These are phyloP conservation scores for Philaethria dido DNA, from an alignment of 2,888 invertebrate genomes.

Conservation along the genomic window DNA sequence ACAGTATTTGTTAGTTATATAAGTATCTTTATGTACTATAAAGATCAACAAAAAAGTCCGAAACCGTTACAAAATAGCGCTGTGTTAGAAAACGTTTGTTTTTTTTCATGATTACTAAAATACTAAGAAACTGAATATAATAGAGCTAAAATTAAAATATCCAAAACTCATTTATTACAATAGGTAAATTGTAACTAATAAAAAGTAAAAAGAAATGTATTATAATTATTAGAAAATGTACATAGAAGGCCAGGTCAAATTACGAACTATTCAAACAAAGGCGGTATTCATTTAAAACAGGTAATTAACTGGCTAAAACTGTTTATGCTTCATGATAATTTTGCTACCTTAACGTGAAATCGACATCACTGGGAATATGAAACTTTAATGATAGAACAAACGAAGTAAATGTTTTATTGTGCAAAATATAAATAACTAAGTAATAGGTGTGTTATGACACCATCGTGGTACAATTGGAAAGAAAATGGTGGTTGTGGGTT, in stretches of 20 bases:
- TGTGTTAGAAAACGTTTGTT: too few relatives aligned
- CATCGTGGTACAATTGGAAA: too few relatives aligned
- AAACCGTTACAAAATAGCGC: too few relatives aligned
- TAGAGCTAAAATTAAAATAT: background rate
- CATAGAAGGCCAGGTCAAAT: slow-evolving; percentile 12
- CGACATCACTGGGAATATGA: slow-evolving; percentile 8
- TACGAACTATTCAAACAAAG: slow-evolving; percentile 21
- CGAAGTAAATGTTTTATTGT: background rate
- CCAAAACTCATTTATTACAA: background rate
- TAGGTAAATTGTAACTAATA: background rate
- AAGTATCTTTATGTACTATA: too few relatives aligned
- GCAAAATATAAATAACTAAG: too few relatives aligned
- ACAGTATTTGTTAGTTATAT: too few relatives aligned
- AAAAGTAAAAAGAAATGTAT: background rate
- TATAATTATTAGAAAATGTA: slow-evolving; percentile 2
- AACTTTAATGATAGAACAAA: background rate
- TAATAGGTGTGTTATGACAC: too few relatives aligned
- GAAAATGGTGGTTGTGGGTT: too few relatives aligned
- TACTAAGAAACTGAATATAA: background rate
- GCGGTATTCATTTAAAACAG: slow-evolving; percentile 22
- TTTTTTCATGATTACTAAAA: background rate
- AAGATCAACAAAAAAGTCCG: too few relatives aligned
- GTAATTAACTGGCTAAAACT: slow-evolving; percentile 25
- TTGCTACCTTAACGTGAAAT: background rate
- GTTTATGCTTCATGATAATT: slow-evolving; percentile 19